Evolutionary conservation across 2,888 invertebrate genomes (phyloP), one percentile per base, ranked within the genome.

Genomic region (Drosophila buzzatii): DNA sequence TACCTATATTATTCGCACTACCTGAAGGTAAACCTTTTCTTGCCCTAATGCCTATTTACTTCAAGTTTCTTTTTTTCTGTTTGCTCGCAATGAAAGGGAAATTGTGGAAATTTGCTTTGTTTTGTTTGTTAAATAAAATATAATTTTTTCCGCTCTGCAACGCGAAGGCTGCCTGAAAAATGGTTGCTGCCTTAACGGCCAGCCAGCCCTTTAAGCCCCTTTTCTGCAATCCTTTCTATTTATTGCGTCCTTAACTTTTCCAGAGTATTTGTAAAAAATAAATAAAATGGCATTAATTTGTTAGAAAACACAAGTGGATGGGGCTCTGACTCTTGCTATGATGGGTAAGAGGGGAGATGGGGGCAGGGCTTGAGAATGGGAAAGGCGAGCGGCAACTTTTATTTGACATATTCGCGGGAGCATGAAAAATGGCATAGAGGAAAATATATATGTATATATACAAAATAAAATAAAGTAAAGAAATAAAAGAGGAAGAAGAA

Each of bases 211-310:
- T 27, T 27, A 9, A 44, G 18, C 16, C 63, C 27, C 31, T 39
- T 37, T 41, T 27, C 55, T 18, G n/a, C 49, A 47, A 16, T 65
- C 52, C 37, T 51, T 49, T 51, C 45, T 52, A 56, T 51, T 42
- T 52, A 53, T 44, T 42, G 61, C 59, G 42, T 61, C 78, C 70
- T 65, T 74, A 68, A 68, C 79, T 70, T 72, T 72, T 41, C 56
- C 72, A 42, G 51, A 73, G 74, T 77, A 84, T 84, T 84, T 84
- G 80, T 82, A 77, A 80, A 82, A 86, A 86, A 87, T 80, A 84
- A 84, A 86, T 86, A 85, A 85, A 85, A 85, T 81, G 88, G 88
- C 85, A 85, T 85, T 85, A 87, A 85, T 85, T 85, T 85, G 85
- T 85, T 85, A 79, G 81, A 70, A 76, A 78, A 78, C 77, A 77